Evolutionary conservation across 2,113 vertebrate genomes (phyloP).

Genomic region (Paradisaea rubra): DNA sequence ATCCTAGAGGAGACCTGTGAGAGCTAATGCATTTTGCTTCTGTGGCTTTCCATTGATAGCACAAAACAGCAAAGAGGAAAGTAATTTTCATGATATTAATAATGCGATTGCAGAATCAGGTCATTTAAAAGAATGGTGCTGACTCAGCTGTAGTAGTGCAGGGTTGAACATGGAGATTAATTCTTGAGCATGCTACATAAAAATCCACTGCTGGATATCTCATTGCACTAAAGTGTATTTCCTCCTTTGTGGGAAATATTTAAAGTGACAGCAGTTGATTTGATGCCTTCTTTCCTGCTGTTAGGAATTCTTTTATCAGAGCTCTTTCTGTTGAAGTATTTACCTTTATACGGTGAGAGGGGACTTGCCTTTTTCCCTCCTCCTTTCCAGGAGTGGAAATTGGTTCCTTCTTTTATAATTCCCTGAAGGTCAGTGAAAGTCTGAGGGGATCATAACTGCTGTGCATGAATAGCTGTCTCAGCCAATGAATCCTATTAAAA

Average conservation of each 20-base stretch:
- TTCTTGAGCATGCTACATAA: constrained; percentile 52
- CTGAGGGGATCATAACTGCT: constrained; percentile 26
- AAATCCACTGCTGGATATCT: constrained; percentile 56
- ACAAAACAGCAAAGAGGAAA: constrained; percentile 69
- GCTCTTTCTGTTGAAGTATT: not conserved
- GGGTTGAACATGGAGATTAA: constrained; percentile 68
- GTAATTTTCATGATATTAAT: constrained; percentile 79
- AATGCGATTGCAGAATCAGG: constrained; percentile 80
- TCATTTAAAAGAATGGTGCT: constrained; percentile 75
- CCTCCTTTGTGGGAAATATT: constrained; percentile 26
- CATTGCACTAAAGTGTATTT: constrained; percentile 35
- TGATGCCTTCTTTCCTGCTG: constrained; percentile 22
- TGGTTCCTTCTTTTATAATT: not conserved
- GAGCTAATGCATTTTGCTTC: constrained; percentile 70
- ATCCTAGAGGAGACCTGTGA: constrained; percentile 66
- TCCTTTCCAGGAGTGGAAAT: not conserved
- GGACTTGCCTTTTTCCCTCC: not conserved
- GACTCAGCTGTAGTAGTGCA: constrained; percentile 66
- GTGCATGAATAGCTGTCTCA: constrained; percentile 17
- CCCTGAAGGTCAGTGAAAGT: constrained; percentile 27
- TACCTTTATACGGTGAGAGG: not conserved
- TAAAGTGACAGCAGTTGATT: constrained; percentile 38
- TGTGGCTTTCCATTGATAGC: constrained; percentile 70
- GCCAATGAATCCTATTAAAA: constrained; percentile 31
- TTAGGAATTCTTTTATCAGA: not conserved